phyloP scores from a whole-genome alignment of 2,113 vertebrate species.

The Peromyscus polionotus region DNA sequence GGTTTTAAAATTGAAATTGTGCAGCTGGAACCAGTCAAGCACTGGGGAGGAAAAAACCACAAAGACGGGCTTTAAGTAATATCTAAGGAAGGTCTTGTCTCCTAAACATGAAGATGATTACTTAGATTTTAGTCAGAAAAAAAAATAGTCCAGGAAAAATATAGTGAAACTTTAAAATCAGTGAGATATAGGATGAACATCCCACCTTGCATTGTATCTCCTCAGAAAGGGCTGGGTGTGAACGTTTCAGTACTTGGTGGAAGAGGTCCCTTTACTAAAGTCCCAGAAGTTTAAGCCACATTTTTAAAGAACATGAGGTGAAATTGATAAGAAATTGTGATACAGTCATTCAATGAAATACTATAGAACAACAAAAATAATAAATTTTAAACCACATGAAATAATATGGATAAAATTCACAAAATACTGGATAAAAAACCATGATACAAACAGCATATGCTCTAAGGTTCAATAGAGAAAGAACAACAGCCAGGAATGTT shows the following conservation, averaged over 20 bases:
- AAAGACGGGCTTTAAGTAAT: not conserved
- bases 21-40: not conserved
- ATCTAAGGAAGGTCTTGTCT: not conserved
- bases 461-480: not conserved
- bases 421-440: not conserved
- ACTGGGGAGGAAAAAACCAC: not conserved
- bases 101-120: not conserved
- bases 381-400: not conserved
- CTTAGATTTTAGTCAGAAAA: conserved; percentile 38
- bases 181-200: not conserved
- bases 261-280: not conserved
- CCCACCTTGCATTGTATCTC: not conserved
- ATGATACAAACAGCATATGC: not conserved
- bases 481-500: not conserved
- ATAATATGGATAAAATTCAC: not conserved
- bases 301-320: not conserved
- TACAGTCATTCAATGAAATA: not conserved
- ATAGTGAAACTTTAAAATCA: not conserved
- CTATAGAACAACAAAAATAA: not conserved
- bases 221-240: not conserved
- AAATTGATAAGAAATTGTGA: not conserved
- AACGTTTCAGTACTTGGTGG: not conserved
- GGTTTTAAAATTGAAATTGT: conserved; percentile 44
- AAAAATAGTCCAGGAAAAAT: not conserved
- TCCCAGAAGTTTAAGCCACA: not conserved